These are phyloP conservation scores for Anarrhichthys ocellatus DNA, from an alignment of 2,113 vertebrate species.

Conservation along the genomic window DNA sequence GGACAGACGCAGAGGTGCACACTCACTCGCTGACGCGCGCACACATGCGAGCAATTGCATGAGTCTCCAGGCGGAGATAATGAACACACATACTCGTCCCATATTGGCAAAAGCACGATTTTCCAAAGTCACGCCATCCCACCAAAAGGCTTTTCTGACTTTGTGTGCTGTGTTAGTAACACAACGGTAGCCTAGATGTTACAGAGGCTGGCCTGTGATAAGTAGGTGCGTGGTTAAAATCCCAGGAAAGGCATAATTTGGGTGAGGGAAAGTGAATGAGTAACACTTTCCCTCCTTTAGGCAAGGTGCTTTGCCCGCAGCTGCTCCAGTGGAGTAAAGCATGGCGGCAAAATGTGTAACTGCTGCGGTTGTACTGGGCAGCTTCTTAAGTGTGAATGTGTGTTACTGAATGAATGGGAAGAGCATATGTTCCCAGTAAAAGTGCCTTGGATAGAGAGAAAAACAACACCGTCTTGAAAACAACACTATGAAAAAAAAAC, in stretches of 20 bases:
- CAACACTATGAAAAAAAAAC: conserved; percentile 15
- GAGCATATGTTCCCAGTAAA: conserved; percentile 61
- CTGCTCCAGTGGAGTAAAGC: conserved; percentile 41
- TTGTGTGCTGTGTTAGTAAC: conserved; percentile 14
- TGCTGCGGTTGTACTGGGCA: conserved; percentile 61
- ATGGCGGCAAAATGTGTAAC: conserved; percentile 45
- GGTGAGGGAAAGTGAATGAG: conserved; percentile 52
- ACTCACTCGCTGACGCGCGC: background rate
- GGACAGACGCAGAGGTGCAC: background rate
- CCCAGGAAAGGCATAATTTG: conserved; percentile 47
- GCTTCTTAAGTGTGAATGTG: conserved; percentile 57
- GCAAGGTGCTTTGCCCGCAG: conserved; percentile 66
- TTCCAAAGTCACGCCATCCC: conserved; percentile 4
- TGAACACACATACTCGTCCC: background rate
- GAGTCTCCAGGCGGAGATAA: background rate
- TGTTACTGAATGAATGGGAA: conserved; percentile 54
- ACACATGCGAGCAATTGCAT: background rate
- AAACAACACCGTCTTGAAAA: conserved; percentile 40
- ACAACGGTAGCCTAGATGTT: conserved; percentile 20
- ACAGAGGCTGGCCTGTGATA: conserved; percentile 35
- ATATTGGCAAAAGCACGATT: conserved; percentile 2
- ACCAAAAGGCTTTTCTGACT: conserved; percentile 9
- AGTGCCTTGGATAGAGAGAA: conserved; percentile 17
- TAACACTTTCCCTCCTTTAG: conserved; percentile 68
- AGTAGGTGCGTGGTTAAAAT: conserved; percentile 36